phyloP scores from a whole-genome alignment of 2,888 invertebrate species.

The Xestia xanthographa region DNA sequence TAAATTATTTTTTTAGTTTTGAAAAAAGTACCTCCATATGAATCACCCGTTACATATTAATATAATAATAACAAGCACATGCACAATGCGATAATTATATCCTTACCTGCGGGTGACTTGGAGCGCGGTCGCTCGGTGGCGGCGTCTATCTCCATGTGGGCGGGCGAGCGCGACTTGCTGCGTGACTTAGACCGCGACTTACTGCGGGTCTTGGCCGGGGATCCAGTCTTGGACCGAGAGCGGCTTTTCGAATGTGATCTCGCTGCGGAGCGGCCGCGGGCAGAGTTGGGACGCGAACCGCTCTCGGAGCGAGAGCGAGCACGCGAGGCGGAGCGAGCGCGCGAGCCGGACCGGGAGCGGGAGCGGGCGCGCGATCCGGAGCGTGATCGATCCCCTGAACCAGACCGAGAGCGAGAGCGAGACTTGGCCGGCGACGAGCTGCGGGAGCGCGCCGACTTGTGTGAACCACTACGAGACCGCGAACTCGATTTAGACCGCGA shows the following conservation, averaged over 20 bases:
- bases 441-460: conserved; percentile 37
- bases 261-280: conserved; percentile 12
- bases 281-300: conserved; percentile 41
- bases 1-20: too few species aligned
- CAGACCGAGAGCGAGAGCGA: conserved; percentile 36
- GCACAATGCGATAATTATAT: not conserved
- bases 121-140: conserved; percentile 65
- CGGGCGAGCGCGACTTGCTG: conserved; percentile 65
- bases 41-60: not conserved
- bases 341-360: conserved; percentile 17
- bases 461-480: conserved; percentile 43
- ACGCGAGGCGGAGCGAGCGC: conserved; percentile 15
- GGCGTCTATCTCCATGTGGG: conserved; percentile 72
- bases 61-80: not conserved
- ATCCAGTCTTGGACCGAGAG: conserved; percentile 71
- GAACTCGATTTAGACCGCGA: conserved; percentile 54
- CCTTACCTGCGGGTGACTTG: conserved; percentile 66
- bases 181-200: conserved; percentile 67
- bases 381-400: conserved; percentile 13
- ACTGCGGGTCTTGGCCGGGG: conserved; percentile 69
- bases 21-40: too few species aligned
- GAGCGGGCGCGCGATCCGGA: conserved; percentile 18
- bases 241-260: conserved; percentile 55
- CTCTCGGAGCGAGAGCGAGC: conserved; percentile 30
- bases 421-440: conserved; percentile 38